Conservation (phyloP, 2,113 vertebrate genomes). For the Crotalus horridus region DNA sequence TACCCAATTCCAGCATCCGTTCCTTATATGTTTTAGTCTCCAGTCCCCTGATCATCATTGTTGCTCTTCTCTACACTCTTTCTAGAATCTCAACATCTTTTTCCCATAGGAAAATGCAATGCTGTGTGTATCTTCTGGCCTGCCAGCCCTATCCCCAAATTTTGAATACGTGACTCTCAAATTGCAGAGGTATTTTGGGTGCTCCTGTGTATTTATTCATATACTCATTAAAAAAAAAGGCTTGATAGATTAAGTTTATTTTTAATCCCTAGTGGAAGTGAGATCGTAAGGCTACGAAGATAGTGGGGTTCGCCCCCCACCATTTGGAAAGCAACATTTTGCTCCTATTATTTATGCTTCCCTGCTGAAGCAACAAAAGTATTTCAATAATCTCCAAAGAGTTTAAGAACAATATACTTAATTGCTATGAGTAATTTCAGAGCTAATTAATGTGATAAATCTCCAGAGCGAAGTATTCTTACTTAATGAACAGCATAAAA, state of each 20-base stretch:
- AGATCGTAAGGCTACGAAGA: neutral
- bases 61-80: too few species aligned
- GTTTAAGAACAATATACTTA: conserved; percentile 76
- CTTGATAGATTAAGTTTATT: neutral
- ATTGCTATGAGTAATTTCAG: conserved; percentile 73
- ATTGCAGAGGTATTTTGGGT: neutral
- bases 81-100: neutral
- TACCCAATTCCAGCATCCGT: too few species aligned
- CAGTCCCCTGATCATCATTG: too few species aligned
- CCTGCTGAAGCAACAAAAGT: conserved; percentile 57
- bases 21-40: too few species aligned
- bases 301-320: conserved; percentile 1
- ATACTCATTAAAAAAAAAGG: neutral
- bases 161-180: neutral
- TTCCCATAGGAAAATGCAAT: neutral
- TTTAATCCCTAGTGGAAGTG: neutral
- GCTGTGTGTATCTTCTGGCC: neutral
- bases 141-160: neutral
- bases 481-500: conserved; percentile 67
- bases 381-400: conserved; percentile 71
- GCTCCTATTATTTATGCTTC: conserved; percentile 59
- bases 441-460: conserved; percentile 75
- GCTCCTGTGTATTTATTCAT: neutral
- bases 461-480: conserved; percentile 68
- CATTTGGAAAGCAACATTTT: conserved; percentile 27